These are phyloP conservation scores for Acromyrmex echinatior DNA, from an alignment of 1,140 invertebrate genomes.

Conservation along the genomic window DNA sequence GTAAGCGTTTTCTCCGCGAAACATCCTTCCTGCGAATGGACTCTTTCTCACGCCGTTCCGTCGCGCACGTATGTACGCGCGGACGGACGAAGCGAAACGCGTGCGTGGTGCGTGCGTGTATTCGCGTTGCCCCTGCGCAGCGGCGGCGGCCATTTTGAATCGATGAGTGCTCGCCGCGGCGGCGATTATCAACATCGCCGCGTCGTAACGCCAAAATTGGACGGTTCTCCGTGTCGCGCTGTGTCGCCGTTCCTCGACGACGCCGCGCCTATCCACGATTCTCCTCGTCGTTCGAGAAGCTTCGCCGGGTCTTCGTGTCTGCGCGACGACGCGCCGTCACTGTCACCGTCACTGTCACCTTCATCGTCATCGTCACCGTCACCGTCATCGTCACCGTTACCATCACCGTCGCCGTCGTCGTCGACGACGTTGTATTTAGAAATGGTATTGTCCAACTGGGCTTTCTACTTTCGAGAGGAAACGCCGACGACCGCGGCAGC, in stretches of 20 bases:
- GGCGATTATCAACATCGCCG: slow-evolving; percentile 65
- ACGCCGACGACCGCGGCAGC: slow-evolving; percentile 19
- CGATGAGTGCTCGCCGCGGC: slow-evolving; percentile 66
- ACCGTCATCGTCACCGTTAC: no score
- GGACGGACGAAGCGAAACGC: neutral
- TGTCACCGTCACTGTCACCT: no score
- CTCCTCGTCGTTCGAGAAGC: neutral
- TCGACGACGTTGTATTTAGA: neutral
- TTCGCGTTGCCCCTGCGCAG: slow-evolving; percentile 35
- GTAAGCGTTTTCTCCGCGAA: neutral
- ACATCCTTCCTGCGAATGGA: no score
- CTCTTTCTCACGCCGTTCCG: no score
- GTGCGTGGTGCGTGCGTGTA: neutral
- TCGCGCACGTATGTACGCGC: no score
- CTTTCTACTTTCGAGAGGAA: slow-evolving; percentile 3
- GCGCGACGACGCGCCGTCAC: neutral
- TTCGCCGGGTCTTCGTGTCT: no score
- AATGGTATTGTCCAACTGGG: slow-evolving; percentile 17
- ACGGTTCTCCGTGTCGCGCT: slow-evolving; percentile 23
- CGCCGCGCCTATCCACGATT: neutral
- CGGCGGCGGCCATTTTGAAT: slow-evolving; percentile 76
- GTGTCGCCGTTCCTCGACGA: neutral
- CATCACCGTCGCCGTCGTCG: no score
- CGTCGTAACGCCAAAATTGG: slow-evolving; percentile 61
- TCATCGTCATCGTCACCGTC: no score